phyloP scores from a whole-genome alignment of 2,888 invertebrate genomes.

The Teleiodes luculella region DNA sequence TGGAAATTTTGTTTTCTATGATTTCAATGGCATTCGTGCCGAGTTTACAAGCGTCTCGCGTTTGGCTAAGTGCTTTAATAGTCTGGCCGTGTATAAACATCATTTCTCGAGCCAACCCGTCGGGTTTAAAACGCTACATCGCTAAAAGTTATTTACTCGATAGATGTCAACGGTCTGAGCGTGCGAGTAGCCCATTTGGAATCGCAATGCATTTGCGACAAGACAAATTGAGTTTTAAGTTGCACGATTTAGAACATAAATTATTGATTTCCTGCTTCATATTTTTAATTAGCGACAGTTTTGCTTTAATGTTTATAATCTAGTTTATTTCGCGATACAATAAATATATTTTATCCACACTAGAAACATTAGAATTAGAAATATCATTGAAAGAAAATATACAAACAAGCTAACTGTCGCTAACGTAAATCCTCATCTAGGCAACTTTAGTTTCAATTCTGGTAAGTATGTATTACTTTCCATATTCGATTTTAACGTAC shows the following conservation, averaged over 20 bases:
- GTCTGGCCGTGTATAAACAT: conserved; percentile 1
- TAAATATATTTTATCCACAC: too few species aligned
- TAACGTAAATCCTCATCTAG: too few species aligned
- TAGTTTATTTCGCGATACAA: too few species aligned
- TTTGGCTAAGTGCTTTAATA: conserved; percentile 4
- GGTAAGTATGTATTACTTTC: too few species aligned
- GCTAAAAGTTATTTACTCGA: conserved; percentile 2
- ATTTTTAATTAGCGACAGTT: background rate
- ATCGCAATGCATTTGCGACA: background rate
- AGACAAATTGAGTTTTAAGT: conserved; percentile 3
- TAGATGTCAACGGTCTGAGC: conserved; percentile 1
- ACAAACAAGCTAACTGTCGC: too few species aligned
- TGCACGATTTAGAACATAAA: background rate
- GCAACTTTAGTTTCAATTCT: too few species aligned
- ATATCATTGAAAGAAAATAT: too few species aligned
- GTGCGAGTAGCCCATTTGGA: background rate
- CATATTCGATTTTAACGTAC: too few species aligned
- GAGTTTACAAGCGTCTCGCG: conserved; percentile 8
- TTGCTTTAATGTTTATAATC: too few species aligned
- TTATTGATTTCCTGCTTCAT: background rate
- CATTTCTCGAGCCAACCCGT: background rate
- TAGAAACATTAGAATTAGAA: too few species aligned
- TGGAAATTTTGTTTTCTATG: conserved; percentile 39
- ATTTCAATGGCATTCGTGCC: background rate
- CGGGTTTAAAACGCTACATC: background rate